Evolutionary conservation across 2,113 vertebrate species (phyloP).

Genomic region (Toxostoma redivivum): DNA sequence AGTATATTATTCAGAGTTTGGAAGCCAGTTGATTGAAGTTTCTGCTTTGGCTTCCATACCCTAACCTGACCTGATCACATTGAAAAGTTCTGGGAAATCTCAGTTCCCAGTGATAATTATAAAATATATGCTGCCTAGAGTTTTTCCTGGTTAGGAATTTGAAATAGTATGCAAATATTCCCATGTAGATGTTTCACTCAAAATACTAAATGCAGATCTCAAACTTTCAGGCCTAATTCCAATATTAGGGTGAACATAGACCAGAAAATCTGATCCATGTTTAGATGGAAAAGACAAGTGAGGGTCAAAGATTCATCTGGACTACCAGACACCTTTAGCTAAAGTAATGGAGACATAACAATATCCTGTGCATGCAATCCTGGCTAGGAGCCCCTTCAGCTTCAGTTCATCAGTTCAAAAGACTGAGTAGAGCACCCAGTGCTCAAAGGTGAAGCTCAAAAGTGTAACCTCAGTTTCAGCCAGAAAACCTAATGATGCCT

Average conservation of each 20-base stretch:
- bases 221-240: background rate
- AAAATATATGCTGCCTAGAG: fast-evolving
- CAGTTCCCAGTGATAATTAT: background rate
- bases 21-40: background rate
- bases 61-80: background rate
- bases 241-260: background rate
- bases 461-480: background rate
- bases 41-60: background rate
- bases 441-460: background rate
- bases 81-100: background rate
- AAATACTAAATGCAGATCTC: background rate
- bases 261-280: background rate
- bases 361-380: background rate
- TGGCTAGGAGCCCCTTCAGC: background rate
- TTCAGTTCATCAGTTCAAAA: background rate
- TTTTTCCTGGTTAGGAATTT: background rate
- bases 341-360: background rate
- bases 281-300: background rate
- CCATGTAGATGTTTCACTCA: background rate
- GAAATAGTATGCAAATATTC: background rate
- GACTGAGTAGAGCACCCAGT: background rate
- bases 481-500: background rate
- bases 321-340: background rate
- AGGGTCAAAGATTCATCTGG: background rate
- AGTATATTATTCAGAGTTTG: background rate